Evolutionary conservation across 2,888 invertebrate genomes (phyloP), one percentile per base, ranked within the genome.

Genomic region (Oconnorella tubifera): DNA sequence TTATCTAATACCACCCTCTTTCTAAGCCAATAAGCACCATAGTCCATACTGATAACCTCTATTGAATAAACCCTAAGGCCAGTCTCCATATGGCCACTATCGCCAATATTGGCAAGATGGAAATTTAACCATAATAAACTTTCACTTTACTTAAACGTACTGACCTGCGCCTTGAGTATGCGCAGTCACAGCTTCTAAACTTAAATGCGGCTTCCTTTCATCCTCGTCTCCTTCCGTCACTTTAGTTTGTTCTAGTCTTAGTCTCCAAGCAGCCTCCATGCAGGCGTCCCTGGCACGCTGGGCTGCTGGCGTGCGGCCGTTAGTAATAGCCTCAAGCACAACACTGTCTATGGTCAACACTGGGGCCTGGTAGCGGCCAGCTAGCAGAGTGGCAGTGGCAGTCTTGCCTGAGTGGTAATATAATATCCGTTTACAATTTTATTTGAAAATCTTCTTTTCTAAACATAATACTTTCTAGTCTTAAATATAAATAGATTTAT

Each of bases 261-360:
- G 67, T 51, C 75, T 73, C 23, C 73, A 58, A 0, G 80, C 79
- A n/a, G 81, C 78, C 64, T 80, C 80, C 3, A 76, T 70, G 69
- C 82, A 82, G 62, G 81, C 70, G 64, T 80, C 78, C 0, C 80
- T 65, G 1, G 82, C 82, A 29, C 72, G 70, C 63, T 75, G 70
- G 1, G 80, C 81, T 2, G 79, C 75, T 1, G 75, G 71, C 0
- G 79, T 77, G 74, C 75, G 77, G 31, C 81, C 80, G 66, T 75
- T 78, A 49, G 78, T 73, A 56, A 83, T 79, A 59, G 82, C 80
- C 66, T 83, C 82, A 55, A 76, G 72, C n/a, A 83, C 75, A 33
- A 82, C 71, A 4, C 75, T 75, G 68, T 83, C 81, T 2, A 83
- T 65, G 29, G 76, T 79, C 55, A 83, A 71, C 49, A 82, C 70